These are phyloP conservation scores for Tinea pellionella DNA, from an alignment of 2,888 invertebrate species.

Conservation along the genomic window DNA sequence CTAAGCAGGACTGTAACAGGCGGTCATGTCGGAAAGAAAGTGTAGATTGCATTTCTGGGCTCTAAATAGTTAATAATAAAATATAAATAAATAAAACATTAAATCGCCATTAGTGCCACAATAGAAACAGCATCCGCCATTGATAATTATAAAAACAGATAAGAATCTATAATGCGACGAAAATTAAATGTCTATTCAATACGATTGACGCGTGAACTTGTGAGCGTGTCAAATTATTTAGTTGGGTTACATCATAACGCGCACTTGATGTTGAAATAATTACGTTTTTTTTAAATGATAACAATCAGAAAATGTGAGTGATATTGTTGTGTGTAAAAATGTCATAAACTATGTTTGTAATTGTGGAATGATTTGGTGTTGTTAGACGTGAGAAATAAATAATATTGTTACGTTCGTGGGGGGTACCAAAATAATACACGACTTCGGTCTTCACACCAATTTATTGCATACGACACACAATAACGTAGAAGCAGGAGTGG, in stretches of 20 bases:
- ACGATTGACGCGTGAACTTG: background rate
- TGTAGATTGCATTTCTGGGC: too few relatives aligned
- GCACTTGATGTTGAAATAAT: constrained; percentile 4
- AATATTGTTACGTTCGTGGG: too few relatives aligned
- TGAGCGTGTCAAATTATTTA: background rate
- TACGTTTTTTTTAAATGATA: background rate
- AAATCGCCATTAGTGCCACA: background rate
- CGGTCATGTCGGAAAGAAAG: too few relatives aligned
- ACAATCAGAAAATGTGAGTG: constrained; percentile 1
- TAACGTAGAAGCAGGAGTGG: too few relatives aligned
- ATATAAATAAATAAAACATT: too few relatives aligned
- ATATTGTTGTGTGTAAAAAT: background rate
- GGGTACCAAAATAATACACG: too few relatives aligned
- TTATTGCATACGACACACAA: too few relatives aligned
- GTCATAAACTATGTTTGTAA: background rate
- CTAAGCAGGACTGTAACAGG: too few relatives aligned
- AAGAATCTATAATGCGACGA: background rate
- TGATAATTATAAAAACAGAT: background rate
- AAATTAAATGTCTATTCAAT: background rate
- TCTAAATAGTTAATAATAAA: too few relatives aligned
- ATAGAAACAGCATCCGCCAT: background rate
- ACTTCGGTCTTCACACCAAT: too few relatives aligned
- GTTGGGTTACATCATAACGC: background rate
- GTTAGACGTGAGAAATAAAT: too few relatives aligned
- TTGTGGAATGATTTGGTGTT: too few relatives aligned